phyloP scores from a whole-genome alignment of 2,797 vertebrate species.

The Clamator glandarius region DNA sequence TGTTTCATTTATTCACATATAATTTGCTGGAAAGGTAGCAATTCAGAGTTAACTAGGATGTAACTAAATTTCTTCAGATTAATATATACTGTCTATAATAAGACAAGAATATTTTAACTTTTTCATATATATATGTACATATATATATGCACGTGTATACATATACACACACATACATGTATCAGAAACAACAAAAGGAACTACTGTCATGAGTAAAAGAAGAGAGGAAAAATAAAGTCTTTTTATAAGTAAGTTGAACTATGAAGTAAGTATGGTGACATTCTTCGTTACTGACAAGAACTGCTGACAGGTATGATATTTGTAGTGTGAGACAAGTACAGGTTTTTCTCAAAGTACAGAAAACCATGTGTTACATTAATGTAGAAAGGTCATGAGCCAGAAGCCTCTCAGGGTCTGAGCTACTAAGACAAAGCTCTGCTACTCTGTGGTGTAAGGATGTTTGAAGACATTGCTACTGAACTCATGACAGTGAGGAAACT shows the following conservation, averaged over 20 bases:
- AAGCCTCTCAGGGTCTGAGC: neutral
- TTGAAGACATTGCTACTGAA: neutral
- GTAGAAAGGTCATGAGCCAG: neutral
- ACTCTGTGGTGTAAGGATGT: neutral
- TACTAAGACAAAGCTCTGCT: neutral
- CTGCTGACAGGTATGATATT: neutral
- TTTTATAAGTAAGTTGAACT: neutral
- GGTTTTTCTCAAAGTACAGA: neutral
- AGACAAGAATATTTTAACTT: neutral
- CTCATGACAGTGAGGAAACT: neutral
- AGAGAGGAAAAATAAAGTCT: neutral
- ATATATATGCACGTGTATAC: too few relatives aligned
- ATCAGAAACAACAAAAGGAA: neutral
- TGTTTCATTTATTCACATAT: neutral
- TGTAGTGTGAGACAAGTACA: neutral
- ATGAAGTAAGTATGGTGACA: accelerated
- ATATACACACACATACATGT: accelerated
- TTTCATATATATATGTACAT: neutral
- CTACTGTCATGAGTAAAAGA: neutral
- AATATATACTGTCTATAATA: neutral
- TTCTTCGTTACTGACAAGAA: neutral
- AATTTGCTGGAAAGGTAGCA: neutral
- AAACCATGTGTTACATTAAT: neutral
- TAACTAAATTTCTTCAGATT: neutral
- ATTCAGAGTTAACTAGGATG: neutral